These are phyloP conservation scores for Neotoma lepida DNA, from an alignment of 2,113 vertebrate genomes.

Conservation along the genomic window DNA sequence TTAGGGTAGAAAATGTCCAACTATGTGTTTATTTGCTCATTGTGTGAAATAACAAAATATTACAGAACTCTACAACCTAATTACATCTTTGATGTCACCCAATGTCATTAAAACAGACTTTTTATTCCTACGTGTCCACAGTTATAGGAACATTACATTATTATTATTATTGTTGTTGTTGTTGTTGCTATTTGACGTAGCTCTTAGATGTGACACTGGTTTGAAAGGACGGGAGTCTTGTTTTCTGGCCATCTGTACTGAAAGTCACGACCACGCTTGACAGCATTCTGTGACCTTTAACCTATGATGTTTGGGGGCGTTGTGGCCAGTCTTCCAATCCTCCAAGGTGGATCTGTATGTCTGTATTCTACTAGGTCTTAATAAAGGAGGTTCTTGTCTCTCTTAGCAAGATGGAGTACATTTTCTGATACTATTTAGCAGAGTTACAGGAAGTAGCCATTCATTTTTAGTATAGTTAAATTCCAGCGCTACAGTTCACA, in stretches of 20 bases:
- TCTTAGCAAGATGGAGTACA: not conserved
- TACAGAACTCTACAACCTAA: not conserved
- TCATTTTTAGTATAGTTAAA: conserved; percentile 33
- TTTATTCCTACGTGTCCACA: not conserved
- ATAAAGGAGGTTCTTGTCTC: not conserved
- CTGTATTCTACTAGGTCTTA: not conserved
- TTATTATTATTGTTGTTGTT: not conserved
- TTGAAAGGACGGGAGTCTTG: not conserved
- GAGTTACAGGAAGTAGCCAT: not conserved
- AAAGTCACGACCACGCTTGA: conserved; percentile 1
- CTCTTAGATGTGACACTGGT: conserved; percentile 12
- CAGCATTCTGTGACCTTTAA: not conserved
- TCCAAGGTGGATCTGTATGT: not conserved
- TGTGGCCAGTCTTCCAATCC: conserved; percentile 14
- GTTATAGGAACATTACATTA: not conserved
- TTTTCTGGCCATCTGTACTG: not conserved
- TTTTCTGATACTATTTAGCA: not conserved
- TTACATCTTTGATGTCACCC: not conserved
- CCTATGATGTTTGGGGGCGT: not conserved
- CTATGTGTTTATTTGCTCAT: not conserved
- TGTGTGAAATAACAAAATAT: not conserved
- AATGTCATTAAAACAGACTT: not conserved
- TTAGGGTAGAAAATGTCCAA: not conserved
- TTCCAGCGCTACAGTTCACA: conserved; percentile 30
- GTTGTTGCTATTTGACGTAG: not conserved